phyloP scores from a whole-genome alignment of 2,797 vertebrate species.

The Salarias fasciatus region DNA sequence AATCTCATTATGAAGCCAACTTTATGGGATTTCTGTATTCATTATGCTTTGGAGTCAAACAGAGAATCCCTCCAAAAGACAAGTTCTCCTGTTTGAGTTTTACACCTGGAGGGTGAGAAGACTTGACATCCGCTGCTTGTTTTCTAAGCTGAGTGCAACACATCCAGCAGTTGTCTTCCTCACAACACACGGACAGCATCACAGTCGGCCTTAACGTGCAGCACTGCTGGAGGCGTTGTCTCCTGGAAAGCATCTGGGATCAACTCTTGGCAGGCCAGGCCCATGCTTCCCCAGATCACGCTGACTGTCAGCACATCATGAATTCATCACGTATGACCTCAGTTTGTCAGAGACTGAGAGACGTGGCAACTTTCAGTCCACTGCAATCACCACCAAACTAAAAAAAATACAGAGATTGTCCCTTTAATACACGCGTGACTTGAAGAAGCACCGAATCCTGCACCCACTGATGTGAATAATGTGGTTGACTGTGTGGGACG shows the following conservation, averaged over 20 bases:
- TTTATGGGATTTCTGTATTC: too few relatives aligned
- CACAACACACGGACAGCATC: not conserved
- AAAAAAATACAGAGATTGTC: constrained; percentile 8
- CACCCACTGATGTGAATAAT: not conserved
- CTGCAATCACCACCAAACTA: not conserved
- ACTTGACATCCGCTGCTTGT: not conserved
- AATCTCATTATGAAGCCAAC: too few relatives aligned
- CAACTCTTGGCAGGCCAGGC: constrained; percentile 42
- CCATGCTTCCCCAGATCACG: constrained; percentile 38
- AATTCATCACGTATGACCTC: constrained; percentile 42
- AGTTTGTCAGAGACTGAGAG: constrained; percentile 30
- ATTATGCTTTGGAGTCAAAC: constrained; percentile 17
- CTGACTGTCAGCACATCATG: constrained; percentile 59
- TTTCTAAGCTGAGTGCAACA: constrained; percentile 17
- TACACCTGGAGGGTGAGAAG: constrained; percentile 7
- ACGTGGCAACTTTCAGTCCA: constrained; percentile 13
- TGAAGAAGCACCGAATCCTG: too few relatives aligned
- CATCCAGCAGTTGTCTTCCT: constrained; percentile 12
- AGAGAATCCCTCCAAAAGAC: too few relatives aligned
- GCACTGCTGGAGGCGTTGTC: constrained; percentile 26
- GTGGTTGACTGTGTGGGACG: constrained; percentile 25
- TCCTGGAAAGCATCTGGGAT: constrained; percentile 54
- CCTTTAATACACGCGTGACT: constrained; percentile 7
- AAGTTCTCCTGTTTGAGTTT: not conserved
- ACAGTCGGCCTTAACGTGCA: constrained; percentile 14